Evolutionary conservation across 2,888 invertebrate genomes (phyloP).

Genomic region (Drosophila infuscata): DNA sequence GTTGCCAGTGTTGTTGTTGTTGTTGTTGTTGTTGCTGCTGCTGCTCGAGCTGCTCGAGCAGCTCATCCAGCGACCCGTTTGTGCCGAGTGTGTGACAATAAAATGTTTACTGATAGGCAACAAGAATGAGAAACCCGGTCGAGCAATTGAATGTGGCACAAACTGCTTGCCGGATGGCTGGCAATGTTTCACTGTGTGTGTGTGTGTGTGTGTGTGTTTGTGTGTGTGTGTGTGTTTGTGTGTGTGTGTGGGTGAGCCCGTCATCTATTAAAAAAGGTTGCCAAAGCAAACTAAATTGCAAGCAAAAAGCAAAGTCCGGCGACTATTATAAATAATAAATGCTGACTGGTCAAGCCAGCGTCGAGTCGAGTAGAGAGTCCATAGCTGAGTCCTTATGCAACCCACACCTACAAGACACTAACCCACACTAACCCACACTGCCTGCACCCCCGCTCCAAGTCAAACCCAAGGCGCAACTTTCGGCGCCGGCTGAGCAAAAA

Average conservation of each 20-base stretch:
- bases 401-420: neutral
- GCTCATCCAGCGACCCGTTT: constrained; percentile 63
- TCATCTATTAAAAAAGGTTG: constrained; percentile 79
- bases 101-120: constrained; percentile 78
- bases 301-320: constrained; percentile 69
- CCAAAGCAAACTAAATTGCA: constrained; percentile 63
- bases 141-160: constrained; percentile 77
- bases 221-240: constrained; percentile 13
- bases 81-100: constrained; percentile 81
- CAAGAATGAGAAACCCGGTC: constrained; percentile 37
- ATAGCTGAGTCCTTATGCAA: constrained; percentile 16
- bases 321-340: constrained; percentile 81
- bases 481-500: constrained; percentile 66
- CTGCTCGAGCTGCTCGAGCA: constrained; percentile 3
- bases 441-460: constrained; percentile 2
- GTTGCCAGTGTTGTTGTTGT: constrained; percentile 3
- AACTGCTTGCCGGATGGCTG: constrained; percentile 62
- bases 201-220: constrained; percentile 1
- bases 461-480: constrained; percentile 58
- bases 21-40: neutral
- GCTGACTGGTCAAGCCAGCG: constrained; percentile 76
- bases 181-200: constrained; percentile 39
- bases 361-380: constrained; percentile 13
- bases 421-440: neutral
- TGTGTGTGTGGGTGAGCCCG: constrained; percentile 37